A percentile compares a stretch with the other conserved stretches of the same genome.
Conservation (phyloP, 2,888 invertebrate genomes). For the Paralinhomoeus sp. region DNA sequence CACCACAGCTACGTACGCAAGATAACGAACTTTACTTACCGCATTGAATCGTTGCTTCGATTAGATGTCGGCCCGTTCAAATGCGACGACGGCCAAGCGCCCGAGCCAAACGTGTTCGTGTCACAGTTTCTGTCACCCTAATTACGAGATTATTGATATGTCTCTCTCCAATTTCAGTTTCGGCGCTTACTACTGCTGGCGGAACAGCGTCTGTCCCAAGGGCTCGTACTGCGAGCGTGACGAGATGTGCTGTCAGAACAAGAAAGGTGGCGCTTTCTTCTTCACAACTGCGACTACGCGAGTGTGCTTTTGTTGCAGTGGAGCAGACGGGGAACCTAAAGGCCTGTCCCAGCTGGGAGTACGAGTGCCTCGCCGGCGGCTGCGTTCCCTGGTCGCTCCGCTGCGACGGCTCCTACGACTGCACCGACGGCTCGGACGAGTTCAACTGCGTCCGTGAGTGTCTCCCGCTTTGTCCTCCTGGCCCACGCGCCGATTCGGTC, state of each 20-base stretch:
- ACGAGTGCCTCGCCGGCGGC: constrained; percentile 11
- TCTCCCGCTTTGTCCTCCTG: neutral
- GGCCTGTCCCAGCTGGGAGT: constrained; percentile 1
- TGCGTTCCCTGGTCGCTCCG: constrained; percentile 8
- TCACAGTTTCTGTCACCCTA: neutral
- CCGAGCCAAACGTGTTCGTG: neutral
- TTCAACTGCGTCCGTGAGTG: constrained; percentile 8
- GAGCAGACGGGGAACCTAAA: neutral
- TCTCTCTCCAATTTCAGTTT: too few species aligned
- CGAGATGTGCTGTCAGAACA: too few species aligned
- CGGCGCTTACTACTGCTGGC: neutral
- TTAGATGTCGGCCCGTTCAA: too few species aligned
- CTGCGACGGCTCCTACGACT: constrained; percentile 12
- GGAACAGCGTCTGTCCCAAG: neutral
- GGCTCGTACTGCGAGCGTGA: neutral
- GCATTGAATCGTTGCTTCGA: too few species aligned
- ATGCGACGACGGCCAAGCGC: neutral
- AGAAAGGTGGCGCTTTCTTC: too few species aligned
- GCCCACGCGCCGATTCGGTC: too few species aligned
- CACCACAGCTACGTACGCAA: too few species aligned
- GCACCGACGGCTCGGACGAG: constrained; percentile 13
- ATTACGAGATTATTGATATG: too few species aligned
- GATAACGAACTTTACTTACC: too few species aligned
- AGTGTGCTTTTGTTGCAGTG: too few species aligned
- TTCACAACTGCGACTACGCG: too few species aligned